These are phyloP conservation scores for Heliconius sara DNA, from an alignment of 2,888 invertebrate species.

Conservation along the genomic window DNA sequence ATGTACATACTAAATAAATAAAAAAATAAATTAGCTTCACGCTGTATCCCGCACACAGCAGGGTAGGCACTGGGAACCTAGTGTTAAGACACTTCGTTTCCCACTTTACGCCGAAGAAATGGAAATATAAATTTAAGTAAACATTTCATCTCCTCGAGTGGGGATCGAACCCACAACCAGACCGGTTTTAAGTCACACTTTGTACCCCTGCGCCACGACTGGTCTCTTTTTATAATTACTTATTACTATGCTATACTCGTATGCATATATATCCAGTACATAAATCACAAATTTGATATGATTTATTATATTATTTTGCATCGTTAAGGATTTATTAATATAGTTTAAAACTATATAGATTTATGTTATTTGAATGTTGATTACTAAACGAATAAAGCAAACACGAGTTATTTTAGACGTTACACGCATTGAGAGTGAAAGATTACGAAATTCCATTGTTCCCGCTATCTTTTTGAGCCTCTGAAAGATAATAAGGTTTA, in stretches of 20 bases:
- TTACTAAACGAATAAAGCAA: background rate
- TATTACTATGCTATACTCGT: background rate
- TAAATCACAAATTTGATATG: background rate
- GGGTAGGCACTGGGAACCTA: too few species aligned
- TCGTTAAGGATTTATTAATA: background rate
- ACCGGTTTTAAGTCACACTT: too few species aligned
- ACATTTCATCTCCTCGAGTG: too few species aligned
- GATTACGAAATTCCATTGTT: background rate
- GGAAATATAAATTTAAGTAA: too few species aligned
- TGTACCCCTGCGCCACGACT: too few species aligned
- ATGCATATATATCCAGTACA: background rate
- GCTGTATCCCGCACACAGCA: too few species aligned
- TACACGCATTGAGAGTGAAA: background rate
- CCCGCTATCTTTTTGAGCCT: background rate
- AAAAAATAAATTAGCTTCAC: too few species aligned
- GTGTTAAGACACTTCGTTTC: too few species aligned
- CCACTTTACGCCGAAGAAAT: too few species aligned
- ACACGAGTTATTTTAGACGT: background rate
- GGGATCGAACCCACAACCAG: too few species aligned
- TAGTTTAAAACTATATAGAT: background rate
- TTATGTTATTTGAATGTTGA: background rate
- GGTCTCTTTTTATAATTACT: too few species aligned
- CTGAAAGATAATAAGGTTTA: constrained; percentile 4
- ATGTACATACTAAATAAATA: background rate
- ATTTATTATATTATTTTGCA: background rate